Base-by-base conservation (phyloP, 2,888 invertebrate genomes). In the Dendrolimus pini region DNA sequence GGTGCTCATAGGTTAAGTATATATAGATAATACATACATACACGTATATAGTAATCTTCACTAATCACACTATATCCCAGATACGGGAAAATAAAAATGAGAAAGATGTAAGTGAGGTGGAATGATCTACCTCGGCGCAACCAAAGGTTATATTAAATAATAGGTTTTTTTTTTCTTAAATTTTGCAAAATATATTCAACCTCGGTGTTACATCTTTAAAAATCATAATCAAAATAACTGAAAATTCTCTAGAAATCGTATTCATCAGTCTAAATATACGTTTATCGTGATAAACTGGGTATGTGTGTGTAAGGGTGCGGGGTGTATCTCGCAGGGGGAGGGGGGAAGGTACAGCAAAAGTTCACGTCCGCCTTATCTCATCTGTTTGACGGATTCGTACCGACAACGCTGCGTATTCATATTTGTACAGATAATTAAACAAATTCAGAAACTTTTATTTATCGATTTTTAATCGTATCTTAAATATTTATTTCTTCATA, bases 361-460 rank as follows among this genome's bases (percentile, higher is more conserved):
- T 88, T 87, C 83, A 85, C 82, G 81, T 84, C 78, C 74, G 72
- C 63, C 77, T 80, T 89, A 89, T 89, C 89, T 82, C 88, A 89
- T 89, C 89, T 82, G 82, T 88, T 89, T 89, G 89, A 89, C 89
- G 89, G 83, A 89, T 89, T 88, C 80, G 72, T 82, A 71, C 79
- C 80, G 82, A 84, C 83, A 82, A 78, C 82, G 80, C 81, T 77
- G 78, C 82, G 84, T 87, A 84, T 85, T 86, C 88, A 89, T 88
- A 88, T 85, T 86, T 74, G 73, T 67, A 66, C 68, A 88, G 87
- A 80, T 70, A 70, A 75, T 63, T 57, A 59, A 12, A 41, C 10
- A 41, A 53, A 56, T 52, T 56, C 69, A 84, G 84, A 82, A 75
- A 57, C 60, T 55, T 18, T 18, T 3, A 18, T 18, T 18, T 18